Base-by-base conservation (phyloP, 1,140 invertebrate species). In the Hyles vespertilio region DNA sequence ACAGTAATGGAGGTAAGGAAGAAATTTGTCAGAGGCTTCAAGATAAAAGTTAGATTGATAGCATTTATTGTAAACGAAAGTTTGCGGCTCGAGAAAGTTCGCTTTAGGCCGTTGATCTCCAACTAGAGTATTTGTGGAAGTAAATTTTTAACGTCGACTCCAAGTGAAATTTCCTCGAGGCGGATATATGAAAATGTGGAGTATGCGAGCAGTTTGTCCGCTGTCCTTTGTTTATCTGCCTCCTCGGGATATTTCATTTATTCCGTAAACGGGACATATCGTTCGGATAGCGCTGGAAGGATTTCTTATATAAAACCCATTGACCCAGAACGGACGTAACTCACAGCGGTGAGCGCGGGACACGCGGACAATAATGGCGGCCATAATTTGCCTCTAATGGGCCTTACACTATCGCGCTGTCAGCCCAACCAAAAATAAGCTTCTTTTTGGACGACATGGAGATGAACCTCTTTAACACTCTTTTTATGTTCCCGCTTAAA, bases 301-400 rank as follows among this genome's bases (percentile, higher is more conserved):
- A 80, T 80, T 81, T 74, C 76, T 74, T 79, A 79, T 70, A 80
- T 82, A 82, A 82, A 81, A 79, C 77, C 79, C 72, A 82, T 84
- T 87, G 82, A 82, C 81, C 81, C 77, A 69, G 61, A 58, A 58
- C 71, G 68, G 65, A 65, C 60, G 80, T 87, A 87, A 82, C 75
- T 84, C 80, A 83, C 65, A 62, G 60, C 55, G 44, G 67, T 65
- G 65, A 65, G 62, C 59, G 66, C 76, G 73, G 74, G 79, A 81
- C 81, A 80, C 70, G 69, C 76, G 83, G 79, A 79, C 81, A 77
- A 84, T 84, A 87, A 87, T 83, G 81, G 79, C 77, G n/a, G 70
- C 79, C 72, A 87, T 87, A 87, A 84, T 84, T 87, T 87, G 81
- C 77, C 75, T 84, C 79, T 87, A 87, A 84, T 87, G 84, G 84